Conservation (phyloP, 2,113 vertebrate genomes). For the Phalacrocorax aristotelis region DNA sequence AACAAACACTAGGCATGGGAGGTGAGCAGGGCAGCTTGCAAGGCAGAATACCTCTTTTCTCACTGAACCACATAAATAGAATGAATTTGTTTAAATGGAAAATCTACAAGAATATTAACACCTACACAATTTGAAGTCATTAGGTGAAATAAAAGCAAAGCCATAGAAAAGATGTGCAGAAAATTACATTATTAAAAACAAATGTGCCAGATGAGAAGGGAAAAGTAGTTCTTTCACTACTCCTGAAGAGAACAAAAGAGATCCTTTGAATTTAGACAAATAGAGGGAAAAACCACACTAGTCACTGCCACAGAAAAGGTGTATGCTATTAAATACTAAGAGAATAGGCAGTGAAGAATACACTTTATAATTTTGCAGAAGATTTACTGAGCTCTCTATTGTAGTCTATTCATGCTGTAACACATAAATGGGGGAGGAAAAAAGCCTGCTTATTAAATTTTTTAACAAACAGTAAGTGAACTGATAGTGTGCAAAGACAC, state of each 20-base stretch:
- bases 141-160: background rate
- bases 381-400: background rate
- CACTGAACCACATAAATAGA: background rate
- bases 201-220: background rate
- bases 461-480: background rate
- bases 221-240: background rate
- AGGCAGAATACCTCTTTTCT: background rate
- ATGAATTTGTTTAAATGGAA: background rate
- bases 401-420: background rate
- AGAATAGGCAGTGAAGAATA: background rate
- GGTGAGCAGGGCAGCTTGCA: background rate
- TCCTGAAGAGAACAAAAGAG: background rate
- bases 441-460: background rate
- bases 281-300: background rate
- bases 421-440: rapidly evolving
- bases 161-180: background rate
- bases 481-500: background rate
- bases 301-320: background rate
- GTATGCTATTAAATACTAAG: background rate
- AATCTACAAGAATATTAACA: background rate
- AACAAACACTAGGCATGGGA: background rate
- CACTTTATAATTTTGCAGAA: background rate
- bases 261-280: background rate
- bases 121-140: background rate
- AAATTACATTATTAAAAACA: background rate